Conservation (phyloP, 2,888 invertebrate genomes). For the Arrhopalites spinosus region DNA sequence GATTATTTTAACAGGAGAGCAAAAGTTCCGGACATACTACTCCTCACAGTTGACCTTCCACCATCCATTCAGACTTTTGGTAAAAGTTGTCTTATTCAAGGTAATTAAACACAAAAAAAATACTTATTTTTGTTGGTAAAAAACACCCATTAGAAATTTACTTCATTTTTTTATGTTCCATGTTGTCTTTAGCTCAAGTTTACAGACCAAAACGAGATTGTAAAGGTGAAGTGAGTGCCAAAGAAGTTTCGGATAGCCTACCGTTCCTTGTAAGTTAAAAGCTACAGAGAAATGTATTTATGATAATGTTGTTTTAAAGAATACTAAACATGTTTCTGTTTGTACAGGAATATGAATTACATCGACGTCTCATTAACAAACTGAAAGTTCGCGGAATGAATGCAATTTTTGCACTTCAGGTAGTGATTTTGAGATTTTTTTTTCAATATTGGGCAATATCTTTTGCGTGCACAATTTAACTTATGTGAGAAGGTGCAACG, state of each 20-base stretch:
- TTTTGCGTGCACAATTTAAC: too few species aligned
- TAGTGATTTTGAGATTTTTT: slow-evolving; percentile 57
- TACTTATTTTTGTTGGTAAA: too few species aligned
- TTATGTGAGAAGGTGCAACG: too few species aligned
- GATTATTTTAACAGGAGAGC: slow-evolving; percentile 66
- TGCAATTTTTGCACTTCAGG: slow-evolving; percentile 83
- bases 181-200: slow-evolving; percentile 70
- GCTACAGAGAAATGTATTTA: too few species aligned
- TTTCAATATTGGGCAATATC: too few species aligned
- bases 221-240: slow-evolving; percentile 82
- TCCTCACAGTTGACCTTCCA: slow-evolving; percentile 87
- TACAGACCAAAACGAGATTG: slow-evolving; percentile 78
- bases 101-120: too few species aligned
- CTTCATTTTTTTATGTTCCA: too few species aligned
- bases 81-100: slow-evolving; percentile 70
- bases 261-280: too few species aligned
- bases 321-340: too few species aligned
- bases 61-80: slow-evolving; percentile 74
- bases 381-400: slow-evolving; percentile 93
- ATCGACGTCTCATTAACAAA: slow-evolving; percentile 86
- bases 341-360: slow-evolving; percentile 94
- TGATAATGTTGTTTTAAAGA: too few species aligned
- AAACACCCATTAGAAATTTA: too few species aligned
- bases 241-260: slow-evolving; percentile 92
- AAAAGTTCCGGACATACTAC: slow-evolving; percentile 86